These are phyloP conservation scores for Andrena trimmerana DNA, from an alignment of 2,888 invertebrate genomes.

Conservation along the genomic window DNA sequence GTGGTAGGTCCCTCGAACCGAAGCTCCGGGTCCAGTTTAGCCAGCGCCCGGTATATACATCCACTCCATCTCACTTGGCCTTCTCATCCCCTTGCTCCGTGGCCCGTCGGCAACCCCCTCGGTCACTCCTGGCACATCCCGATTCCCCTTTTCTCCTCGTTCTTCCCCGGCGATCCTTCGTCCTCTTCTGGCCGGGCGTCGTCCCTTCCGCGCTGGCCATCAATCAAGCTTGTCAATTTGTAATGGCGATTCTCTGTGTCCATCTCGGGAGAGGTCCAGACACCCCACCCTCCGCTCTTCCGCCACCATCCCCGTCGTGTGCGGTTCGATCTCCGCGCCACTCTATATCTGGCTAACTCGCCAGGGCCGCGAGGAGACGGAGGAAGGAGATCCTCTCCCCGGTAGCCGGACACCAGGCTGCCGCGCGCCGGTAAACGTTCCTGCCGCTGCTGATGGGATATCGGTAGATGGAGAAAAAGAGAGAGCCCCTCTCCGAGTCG, in stretches of 20 bases:
- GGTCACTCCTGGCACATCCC: slow-evolving; percentile 54
- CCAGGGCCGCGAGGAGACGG: slow-evolving; percentile 13
- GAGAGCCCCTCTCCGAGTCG: slow-evolving; percentile 50
- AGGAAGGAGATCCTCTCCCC: slow-evolving; percentile 48
- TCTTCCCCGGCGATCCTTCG: slow-evolving; percentile 65
- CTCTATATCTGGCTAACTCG: slow-evolving; percentile 60
- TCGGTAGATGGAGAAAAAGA: slow-evolving; percentile 73
- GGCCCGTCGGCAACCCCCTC: slow-evolving; percentile 70
- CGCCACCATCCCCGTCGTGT: slow-evolving; percentile 50
- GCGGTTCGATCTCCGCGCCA: slow-evolving; percentile 61
- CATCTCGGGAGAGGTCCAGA: slow-evolving; percentile 81
- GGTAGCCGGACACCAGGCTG: slow-evolving; percentile 64
- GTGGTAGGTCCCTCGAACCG: slow-evolving; percentile 63
- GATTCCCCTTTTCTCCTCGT: slow-evolving; percentile 59
- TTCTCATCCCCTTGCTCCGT: slow-evolving; percentile 63
- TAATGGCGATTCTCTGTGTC: slow-evolving; percentile 86
- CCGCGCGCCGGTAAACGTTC: slow-evolving; percentile 63
- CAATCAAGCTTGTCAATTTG: slow-evolving; percentile 87
- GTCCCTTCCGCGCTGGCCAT: slow-evolving; percentile 81
- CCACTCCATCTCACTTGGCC: slow-evolving; percentile 79
- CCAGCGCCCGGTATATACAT: slow-evolving; percentile 51
- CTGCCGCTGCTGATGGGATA: slow-evolving; percentile 74
- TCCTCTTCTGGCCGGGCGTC: slow-evolving; percentile 66
- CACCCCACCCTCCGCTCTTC: slow-evolving; percentile 68
- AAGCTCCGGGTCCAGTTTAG: slow-evolving; percentile 53